A percentile compares a stretch with the other conserved stretches of the same genome.
Evolutionary conservation across 2,113 vertebrate genomes (phyloP).

Genomic region (Protobothrops mucrosquamatus): DNA sequence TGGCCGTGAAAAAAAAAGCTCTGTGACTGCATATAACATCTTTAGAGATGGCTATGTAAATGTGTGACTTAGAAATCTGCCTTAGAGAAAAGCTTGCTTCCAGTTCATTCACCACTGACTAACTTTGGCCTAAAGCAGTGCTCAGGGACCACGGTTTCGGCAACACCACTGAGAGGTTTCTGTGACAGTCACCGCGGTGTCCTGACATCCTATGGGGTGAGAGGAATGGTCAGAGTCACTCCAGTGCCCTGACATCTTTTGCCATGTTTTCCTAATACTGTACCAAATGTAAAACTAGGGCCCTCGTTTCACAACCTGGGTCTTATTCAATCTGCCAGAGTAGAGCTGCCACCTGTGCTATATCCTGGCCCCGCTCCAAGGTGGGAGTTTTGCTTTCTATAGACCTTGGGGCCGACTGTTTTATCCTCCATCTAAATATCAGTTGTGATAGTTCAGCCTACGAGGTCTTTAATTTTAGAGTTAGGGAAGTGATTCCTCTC

Average conservation of each 20-base stretch:
- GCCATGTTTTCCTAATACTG: slow-evolving; percentile 1
- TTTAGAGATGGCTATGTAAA: not conserved
- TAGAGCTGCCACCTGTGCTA: not conserved
- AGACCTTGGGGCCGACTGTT: not conserved
- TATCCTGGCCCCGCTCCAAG: not conserved
- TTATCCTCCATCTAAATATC: not conserved
- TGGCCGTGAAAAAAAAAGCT: not conserved
- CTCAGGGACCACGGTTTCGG: not conserved
- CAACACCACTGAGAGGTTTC: not conserved
- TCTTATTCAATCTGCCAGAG: not conserved
- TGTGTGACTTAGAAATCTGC: not conserved
- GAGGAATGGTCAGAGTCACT: not conserved
- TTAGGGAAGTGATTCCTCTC: slow-evolving; percentile 13
- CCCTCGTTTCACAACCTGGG: not conserved
- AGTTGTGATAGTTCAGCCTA: not conserved
- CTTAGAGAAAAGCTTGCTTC: not conserved
- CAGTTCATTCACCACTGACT: not conserved
- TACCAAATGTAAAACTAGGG: not conserved
- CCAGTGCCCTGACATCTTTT: not conserved
- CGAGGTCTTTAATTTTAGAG: slow-evolving; percentile 1
- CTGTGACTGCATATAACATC: not conserved
- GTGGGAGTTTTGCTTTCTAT: not conserved
- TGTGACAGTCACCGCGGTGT: not conserved
- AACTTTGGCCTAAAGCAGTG: not conserved
- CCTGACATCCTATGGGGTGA: not conserved